Conservation (phyloP, 2,113 vertebrate genomes). For the Ptychochromis oligacanthus region DNA sequence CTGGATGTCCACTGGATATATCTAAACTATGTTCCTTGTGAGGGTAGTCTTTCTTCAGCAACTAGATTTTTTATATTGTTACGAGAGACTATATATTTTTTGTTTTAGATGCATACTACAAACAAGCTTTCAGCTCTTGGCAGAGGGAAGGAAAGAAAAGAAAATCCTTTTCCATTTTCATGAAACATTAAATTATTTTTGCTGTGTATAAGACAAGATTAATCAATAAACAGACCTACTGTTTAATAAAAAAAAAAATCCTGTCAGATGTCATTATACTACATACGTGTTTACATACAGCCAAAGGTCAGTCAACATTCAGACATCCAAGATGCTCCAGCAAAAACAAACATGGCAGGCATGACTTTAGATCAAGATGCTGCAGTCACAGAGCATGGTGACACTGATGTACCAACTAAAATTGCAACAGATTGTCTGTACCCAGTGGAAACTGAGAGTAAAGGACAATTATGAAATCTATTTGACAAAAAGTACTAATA, state of each 20-base stretch:
- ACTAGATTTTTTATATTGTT: no score
- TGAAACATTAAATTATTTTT: background rate
- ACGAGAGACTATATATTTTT: no score
- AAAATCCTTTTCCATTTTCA: background rate
- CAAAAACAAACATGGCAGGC: background rate
- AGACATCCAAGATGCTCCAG: background rate
- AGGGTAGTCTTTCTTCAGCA: background rate
- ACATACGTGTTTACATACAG: background rate
- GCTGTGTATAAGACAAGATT: background rate
- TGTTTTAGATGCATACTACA: background rate
- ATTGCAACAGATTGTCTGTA: background rate
- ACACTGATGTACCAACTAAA: background rate
- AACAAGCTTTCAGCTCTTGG: background rate
- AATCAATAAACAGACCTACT: background rate
- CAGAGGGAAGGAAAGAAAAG: background rate
- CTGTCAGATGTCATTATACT: background rate
- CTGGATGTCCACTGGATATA: background rate
- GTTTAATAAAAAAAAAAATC: background rate
- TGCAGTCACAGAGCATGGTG: background rate
- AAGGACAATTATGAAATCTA: background rate
- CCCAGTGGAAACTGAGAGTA: background rate
- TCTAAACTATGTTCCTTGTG: background rate
- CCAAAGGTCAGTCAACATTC: background rate
- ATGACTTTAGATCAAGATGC: background rate
- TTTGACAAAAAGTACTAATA: background rate